Percentiles rank a stretch among this genome's conserved stretches.
These are phyloP conservation scores for Drosophila kohkoa DNA, from an alignment of 1,140 invertebrate species.

Conservation along the genomic window DNA sequence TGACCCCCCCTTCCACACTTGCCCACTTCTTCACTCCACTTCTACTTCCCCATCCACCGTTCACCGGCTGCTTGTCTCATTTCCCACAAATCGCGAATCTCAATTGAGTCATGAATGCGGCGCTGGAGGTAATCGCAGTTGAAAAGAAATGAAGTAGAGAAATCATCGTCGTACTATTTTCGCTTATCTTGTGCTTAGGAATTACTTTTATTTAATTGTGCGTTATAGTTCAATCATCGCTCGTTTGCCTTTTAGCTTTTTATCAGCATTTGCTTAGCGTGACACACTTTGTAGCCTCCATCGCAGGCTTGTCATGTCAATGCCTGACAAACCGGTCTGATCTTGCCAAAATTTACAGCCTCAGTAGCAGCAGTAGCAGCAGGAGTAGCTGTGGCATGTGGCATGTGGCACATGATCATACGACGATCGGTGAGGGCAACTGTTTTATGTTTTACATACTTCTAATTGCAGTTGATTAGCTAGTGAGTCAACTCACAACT, in stretches of 20 bases:
- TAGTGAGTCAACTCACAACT: background rate
- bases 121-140: background rate
- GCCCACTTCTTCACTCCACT: background rate
- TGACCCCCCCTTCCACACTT: background rate
- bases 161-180: constrained; percentile 1
- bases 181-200: constrained; percentile 54
- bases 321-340: constrained; percentile 47
- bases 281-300: constrained; percentile 60
- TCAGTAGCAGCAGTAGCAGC: constrained; percentile 10
- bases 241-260: constrained; percentile 36
- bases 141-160: constrained; percentile 26
- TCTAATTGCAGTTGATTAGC: constrained; percentile 37
- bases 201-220: constrained; percentile 27
- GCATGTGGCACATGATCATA: constrained; percentile 13
- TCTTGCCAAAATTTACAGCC: constrained; percentile 62
- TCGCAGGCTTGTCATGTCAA: constrained; percentile 57
- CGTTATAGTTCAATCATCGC: constrained; percentile 36
- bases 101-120: constrained; percentile 65
- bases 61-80: constrained; percentile 13
- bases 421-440: background rate
- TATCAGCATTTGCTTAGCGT: constrained; percentile 57
- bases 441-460: background rate
- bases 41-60: background rate
- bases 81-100: constrained; percentile 44
- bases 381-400: constrained; percentile 12